Conservation (phyloP, 2,113 vertebrate genomes). For the Mixornis gularis region DNA sequence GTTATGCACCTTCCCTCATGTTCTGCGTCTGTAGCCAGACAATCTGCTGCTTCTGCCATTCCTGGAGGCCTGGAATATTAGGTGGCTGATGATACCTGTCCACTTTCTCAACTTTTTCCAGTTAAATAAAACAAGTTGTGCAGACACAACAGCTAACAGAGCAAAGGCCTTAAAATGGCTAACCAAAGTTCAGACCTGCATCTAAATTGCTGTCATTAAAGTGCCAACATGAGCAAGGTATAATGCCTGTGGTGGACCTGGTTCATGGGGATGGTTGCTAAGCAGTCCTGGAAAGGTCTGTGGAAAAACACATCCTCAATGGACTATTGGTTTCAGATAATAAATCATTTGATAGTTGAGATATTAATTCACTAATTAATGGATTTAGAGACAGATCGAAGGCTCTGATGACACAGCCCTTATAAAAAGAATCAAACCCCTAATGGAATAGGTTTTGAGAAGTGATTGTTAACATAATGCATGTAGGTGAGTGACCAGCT, state of each 20-base stretch:
- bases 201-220: slow-evolving; percentile 40
- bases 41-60: background rate
- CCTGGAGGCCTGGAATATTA: background rate
- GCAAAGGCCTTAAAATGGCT: background rate
- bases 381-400: background rate
- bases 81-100: fast-evolving
- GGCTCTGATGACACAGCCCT: background rate
- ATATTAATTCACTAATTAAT: slow-evolving; percentile 24
- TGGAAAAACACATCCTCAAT: slow-evolving; percentile 28
- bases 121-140: background rate
- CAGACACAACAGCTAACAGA: background rate
- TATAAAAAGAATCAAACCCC: background rate
- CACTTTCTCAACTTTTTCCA: background rate
- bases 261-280: background rate
- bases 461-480: background rate
- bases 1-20: background rate
- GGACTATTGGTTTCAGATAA: slow-evolving; percentile 13
- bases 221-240: background rate
- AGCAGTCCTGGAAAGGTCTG: background rate
- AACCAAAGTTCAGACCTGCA: slow-evolving; percentile 17
- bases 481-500: background rate
- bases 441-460: background rate
- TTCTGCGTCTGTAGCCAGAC: fast-evolving
- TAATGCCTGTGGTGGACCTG: background rate
- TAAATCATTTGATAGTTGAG: background rate